A percentile compares a stretch with the other conserved stretches of the same genome.
These are phyloP conservation scores for Acanthosepion lycidas DNA, from an alignment of 2,888 invertebrate genomes.

Conservation along the genomic window DNA sequence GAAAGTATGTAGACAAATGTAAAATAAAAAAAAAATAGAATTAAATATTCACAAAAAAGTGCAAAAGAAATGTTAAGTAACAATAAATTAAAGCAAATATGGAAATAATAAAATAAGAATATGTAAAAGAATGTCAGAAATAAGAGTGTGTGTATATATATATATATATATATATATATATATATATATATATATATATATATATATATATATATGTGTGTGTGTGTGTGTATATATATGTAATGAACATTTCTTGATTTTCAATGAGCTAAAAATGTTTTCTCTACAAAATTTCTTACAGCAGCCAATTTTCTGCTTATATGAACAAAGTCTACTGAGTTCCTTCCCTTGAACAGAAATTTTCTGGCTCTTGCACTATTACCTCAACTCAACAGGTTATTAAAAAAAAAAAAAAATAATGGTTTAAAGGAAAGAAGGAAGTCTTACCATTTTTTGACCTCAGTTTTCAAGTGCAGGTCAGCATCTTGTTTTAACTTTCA, in stretches of 20 bases:
- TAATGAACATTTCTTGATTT: not conserved
- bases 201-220: too few species aligned
- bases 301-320: not conserved
- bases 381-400: not conserved
- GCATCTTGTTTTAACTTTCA: not conserved
- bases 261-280: not conserved
- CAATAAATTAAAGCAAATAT: too few species aligned
- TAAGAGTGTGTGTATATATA: too few species aligned
- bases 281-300: not conserved
- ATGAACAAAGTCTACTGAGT: not conserved
- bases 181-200: too few species aligned
- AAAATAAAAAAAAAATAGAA: too few species aligned
- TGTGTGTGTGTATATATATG: too few species aligned
- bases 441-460: not conserved
- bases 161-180: too few species aligned
- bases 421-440: not conserved
- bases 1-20: too few species aligned
- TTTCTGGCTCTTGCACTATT: not conserved
- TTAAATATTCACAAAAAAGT: too few species aligned
- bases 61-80: too few species aligned
- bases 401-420: not conserved
- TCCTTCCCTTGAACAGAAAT: not conserved
- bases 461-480: slow-evolving; percentile 17
- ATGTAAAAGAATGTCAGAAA: too few species aligned
- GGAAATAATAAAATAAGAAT: too few species aligned